Percentiles rank a stretch among this genome's conserved stretches.
Evolutionary conservation across 2,888 invertebrate species (phyloP).

Genomic region (Baronia brevicornis): DNA sequence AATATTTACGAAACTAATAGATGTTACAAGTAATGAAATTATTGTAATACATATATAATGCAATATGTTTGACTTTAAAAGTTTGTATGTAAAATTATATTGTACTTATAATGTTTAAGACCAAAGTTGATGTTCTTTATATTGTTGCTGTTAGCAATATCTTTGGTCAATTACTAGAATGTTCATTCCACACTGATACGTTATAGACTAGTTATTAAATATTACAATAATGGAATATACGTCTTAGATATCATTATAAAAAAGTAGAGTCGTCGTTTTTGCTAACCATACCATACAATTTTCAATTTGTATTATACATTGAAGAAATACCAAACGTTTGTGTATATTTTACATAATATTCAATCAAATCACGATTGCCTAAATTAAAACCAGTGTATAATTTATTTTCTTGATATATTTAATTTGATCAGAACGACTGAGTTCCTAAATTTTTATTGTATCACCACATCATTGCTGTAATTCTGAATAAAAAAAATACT

Average conservation of each 20-base stretch:
- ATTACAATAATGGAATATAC: constrained; percentile 46
- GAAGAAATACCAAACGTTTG: no score
- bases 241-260: constrained; percentile 29
- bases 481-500: constrained; percentile 37
- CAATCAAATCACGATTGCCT: no score
- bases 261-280: neutral
- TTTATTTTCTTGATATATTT: no score
- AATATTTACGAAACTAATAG: constrained; percentile 40
- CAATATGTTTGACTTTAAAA: constrained; percentile 33
- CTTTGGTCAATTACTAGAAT: constrained; percentile 74
- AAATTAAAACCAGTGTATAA: no score
- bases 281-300: constrained; percentile 1
- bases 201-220: constrained; percentile 53
- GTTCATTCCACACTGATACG: constrained; percentile 56
- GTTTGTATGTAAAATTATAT: constrained; percentile 47
- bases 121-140: constrained; percentile 61
- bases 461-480: constrained; percentile 41
- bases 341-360: no score
- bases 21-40: constrained; percentile 24
- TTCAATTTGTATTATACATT: constrained; percentile 4
- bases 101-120: constrained; percentile 63
- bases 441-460: constrained; percentile 52
- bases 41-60: constrained; percentile 36
- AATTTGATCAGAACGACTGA: constrained; percentile 30
- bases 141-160: constrained; percentile 67